phyloP scores from a whole-genome alignment of 2,113 vertebrate genomes.

The Pimephales promelas region DNA sequence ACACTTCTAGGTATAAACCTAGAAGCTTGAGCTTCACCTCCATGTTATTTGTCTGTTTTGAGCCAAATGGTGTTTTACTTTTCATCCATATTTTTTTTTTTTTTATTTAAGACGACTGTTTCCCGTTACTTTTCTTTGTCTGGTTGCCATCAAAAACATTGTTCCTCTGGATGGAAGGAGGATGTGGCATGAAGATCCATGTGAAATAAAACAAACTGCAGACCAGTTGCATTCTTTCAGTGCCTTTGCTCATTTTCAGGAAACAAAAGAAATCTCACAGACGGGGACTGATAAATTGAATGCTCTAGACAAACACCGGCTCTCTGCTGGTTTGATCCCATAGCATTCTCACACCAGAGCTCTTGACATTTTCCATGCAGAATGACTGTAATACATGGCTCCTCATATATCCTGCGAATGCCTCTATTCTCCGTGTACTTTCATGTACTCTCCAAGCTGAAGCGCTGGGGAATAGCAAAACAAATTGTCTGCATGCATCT shows the following conservation, averaged over 20 bases:
- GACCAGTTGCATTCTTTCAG: neutral
- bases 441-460: constrained; percentile 32
- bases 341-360: neutral
- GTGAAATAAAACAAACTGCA: constrained; percentile 28
- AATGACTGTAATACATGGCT: constrained; percentile 25
- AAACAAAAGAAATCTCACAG: constrained; percentile 15
- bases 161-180: constrained; percentile 18
- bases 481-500: constrained; percentile 38
- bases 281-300: constrained; percentile 20
- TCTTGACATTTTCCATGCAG: constrained; percentile 32
- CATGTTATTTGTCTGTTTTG: neutral
- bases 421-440: neutral
- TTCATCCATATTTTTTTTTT: neutral
- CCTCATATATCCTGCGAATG: constrained; percentile 36
- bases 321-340: constrained; percentile 9
- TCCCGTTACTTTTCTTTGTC: neutral
- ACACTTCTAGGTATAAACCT: too few species aligned
- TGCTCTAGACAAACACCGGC: constrained; percentile 1
- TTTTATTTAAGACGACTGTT: neutral
- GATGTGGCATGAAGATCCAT: constrained; percentile 16
- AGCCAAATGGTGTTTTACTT: neutral
- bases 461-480: constrained; percentile 20
- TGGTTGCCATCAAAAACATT: constrained; percentile 20
- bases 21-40: neutral
- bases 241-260: neutral